phyloP scores from a whole-genome alignment of 2,888 invertebrate genomes.

The Latrodectus hesperus region DNA sequence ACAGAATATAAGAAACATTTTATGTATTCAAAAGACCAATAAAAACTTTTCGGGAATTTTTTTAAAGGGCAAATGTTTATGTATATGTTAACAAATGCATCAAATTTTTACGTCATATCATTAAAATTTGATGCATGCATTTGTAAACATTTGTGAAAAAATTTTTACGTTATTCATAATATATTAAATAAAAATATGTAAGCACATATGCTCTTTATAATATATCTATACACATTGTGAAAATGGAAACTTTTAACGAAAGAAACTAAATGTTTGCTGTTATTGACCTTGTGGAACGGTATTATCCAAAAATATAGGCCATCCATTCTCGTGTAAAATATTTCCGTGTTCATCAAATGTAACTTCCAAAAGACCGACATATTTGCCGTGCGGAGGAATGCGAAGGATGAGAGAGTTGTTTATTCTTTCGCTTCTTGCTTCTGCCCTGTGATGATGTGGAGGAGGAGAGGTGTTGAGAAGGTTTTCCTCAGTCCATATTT shows the following conservation, averaged over 20 bases:
- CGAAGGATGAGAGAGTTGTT: conserved; percentile 82
- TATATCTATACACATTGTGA: too few species aligned
- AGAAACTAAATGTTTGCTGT: neutral
- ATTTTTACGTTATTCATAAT: too few species aligned
- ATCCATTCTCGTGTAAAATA: conserved; percentile 81
- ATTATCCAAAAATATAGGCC: conserved; percentile 81
- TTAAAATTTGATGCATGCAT: too few species aligned
- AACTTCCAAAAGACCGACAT: conserved; percentile 85
- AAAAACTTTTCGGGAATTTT: too few species aligned
- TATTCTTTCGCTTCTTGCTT: conserved; percentile 78
- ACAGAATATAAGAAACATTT: too few species aligned
- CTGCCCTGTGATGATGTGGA: conserved; percentile 73
- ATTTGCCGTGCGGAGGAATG: conserved; percentile 92
- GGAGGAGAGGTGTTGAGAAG: conserved; percentile 86
- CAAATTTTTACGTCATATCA: too few species aligned
- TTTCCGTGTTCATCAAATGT: conserved; percentile 84
- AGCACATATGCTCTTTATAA: too few species aligned
- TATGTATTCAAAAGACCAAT: too few species aligned
- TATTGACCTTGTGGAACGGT: conserved; percentile 80
- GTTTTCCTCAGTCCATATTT: conserved; percentile 81
- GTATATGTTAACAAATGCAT: too few species aligned
- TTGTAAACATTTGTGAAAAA: too few species aligned
- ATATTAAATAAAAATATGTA: too few species aligned
- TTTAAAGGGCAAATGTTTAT: too few species aligned
- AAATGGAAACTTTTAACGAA: neutral